These are phyloP conservation scores for Torymus texanus DNA, from an alignment of 2,888 invertebrate genomes.

Conservation along the genomic window DNA sequence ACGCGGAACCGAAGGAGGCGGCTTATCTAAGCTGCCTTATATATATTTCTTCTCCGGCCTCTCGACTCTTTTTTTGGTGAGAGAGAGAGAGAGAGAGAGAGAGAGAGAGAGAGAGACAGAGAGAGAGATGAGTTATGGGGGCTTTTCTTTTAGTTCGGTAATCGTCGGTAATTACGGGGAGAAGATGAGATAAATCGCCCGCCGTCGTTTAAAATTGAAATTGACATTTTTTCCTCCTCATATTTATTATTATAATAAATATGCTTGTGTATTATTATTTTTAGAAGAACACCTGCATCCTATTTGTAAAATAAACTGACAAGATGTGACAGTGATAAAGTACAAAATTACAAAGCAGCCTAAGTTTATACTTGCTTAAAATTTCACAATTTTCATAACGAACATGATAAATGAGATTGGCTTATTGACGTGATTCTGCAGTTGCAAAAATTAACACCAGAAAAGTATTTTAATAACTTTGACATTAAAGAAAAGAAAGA, in stretches of 20 bases:
- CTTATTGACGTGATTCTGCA: too few relatives aligned
- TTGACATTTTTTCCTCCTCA: neutral
- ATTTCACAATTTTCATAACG: too few relatives aligned
- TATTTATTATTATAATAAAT: too few relatives aligned
- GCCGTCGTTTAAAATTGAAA: neutral
- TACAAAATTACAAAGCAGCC: too few relatives aligned
- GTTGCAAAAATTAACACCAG: too few relatives aligned
- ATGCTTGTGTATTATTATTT: neutral
- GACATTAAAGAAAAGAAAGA: neutral
- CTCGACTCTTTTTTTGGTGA: neutral
- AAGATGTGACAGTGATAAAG: too few relatives aligned
- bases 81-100: too few relatives aligned
- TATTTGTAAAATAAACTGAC: too few relatives aligned
- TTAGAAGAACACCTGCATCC: neutral
- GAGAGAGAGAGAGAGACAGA: too few relatives aligned
- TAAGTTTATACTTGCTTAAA: too few relatives aligned
- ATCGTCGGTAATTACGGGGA: conserved; percentile 33
- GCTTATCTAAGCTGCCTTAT: conserved; percentile 28
- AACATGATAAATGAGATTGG: too few relatives aligned
- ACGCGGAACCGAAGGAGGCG: conserved; percentile 13
- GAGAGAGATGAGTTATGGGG: conserved; percentile 35
- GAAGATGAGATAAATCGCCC: conserved; percentile 19
- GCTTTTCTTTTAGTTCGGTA: conserved; percentile 35
- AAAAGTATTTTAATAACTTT: neutral
- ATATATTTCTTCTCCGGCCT: neutral